Evolutionary conservation across 2,888 invertebrate genomes (phyloP).

Genomic region (Cerastoderma edule): DNA sequence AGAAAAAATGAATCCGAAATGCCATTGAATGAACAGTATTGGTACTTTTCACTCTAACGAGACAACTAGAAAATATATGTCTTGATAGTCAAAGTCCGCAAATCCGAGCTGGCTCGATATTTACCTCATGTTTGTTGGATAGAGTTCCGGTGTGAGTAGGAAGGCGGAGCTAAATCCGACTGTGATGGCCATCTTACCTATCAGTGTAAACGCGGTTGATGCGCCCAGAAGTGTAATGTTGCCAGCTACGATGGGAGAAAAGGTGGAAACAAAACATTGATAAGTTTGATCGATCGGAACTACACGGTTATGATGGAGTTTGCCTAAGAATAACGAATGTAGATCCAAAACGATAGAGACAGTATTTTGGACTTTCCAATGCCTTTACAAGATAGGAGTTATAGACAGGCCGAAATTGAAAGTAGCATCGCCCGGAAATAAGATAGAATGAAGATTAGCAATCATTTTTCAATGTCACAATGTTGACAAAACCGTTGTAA

Average conservation of each 20-base stretch:
- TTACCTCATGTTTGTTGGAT: conserved; percentile 76
- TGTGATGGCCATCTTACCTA: conserved; percentile 72
- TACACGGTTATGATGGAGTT: background rate
- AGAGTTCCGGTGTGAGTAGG: conserved; percentile 73
- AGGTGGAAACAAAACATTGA: background rate
- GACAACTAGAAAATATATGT: too few species aligned
- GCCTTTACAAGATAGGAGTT: background rate
- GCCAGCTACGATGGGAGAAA: conserved; percentile 18
- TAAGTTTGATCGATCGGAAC: background rate
- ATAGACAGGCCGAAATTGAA: too few species aligned
- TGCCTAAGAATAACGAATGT: background rate
- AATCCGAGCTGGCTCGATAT: too few species aligned
- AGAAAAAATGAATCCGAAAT: too few species aligned
- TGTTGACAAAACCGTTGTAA: too few species aligned
- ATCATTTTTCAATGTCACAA: too few species aligned
- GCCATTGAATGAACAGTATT: too few species aligned
- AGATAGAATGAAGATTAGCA: too few species aligned
- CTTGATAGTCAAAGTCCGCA: too few species aligned
- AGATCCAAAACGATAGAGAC: background rate
- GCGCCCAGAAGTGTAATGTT: conserved; percentile 44
- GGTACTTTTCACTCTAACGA: too few species aligned
- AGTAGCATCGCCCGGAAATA: too few species aligned
- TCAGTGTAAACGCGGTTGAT: conserved; percentile 62
- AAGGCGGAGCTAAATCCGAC: conserved; percentile 70
- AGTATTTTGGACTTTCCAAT: background rate